phyloP scores from a whole-genome alignment of 2,888 invertebrate genomes.

The Acleris cristana region DNA sequence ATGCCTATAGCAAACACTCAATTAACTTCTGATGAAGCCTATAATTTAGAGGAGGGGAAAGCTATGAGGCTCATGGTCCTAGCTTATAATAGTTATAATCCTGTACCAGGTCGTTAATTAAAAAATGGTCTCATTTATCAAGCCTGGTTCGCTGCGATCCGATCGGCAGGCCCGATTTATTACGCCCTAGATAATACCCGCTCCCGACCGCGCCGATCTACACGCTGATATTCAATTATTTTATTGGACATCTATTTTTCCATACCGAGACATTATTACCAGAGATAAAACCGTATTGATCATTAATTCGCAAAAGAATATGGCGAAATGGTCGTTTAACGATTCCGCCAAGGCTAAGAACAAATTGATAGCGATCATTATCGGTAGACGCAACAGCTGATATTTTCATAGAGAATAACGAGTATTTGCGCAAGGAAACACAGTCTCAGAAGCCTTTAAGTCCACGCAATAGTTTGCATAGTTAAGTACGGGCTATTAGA shows the following conservation, averaged over 20 bases:
- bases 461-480: constrained; percentile 58
- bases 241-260: constrained; percentile 54
- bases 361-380: constrained; percentile 48
- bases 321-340: constrained; percentile 40
- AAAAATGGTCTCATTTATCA: constrained; percentile 72
- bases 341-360: constrained; percentile 45
- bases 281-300: constrained; percentile 42
- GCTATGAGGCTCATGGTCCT: constrained; percentile 37
- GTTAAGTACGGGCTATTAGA: constrained; percentile 57
- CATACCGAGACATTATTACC: constrained; percentile 52
- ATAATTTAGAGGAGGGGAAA: constrained; percentile 63
- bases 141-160: constrained; percentile 57
- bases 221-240: constrained; percentile 54
- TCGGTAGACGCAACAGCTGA: constrained; percentile 46
- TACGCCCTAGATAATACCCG: constrained; percentile 65
- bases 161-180: constrained; percentile 65
- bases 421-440: constrained; percentile 47
- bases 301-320: constrained; percentile 46
- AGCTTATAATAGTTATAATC: constrained; percentile 50
- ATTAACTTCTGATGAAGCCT: constrained; percentile 59
- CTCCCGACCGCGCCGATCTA: constrained; percentile 46
- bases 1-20: constrained; percentile 61
- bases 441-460: constrained; percentile 29
- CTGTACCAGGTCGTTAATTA: constrained; percentile 62
- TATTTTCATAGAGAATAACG: constrained; percentile 50